Evolutionary conservation across 2,797 vertebrate genomes (phyloP), one percentile per base, ranked within the genome.

Genomic region (Scarus forsteni): DNA sequence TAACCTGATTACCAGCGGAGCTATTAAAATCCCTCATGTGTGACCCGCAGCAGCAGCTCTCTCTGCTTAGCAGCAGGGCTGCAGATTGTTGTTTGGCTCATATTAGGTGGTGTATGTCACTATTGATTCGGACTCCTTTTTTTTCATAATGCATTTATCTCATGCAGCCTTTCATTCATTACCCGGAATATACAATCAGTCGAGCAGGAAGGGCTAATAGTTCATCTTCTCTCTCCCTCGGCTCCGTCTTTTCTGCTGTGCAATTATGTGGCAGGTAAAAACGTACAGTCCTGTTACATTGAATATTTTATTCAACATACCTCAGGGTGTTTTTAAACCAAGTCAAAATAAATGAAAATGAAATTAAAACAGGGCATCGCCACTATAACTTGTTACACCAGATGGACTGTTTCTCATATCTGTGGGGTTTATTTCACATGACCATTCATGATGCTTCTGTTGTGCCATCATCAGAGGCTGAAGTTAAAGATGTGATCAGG

Each of bases 1-100:
- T 78, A 89, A 83, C 75, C 80, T 86, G 89, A 93, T 93, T 93
- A 93, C 91, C 78, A 78, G 55, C 62, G 42, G 76, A 86, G 84
- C 91, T 89, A 92, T 92, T 93, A 91, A 93, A 93, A 86, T 73
- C 89, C 78, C 83, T 92, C 85, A 82, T 91, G 90, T 89, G 90
- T 93, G 89, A 92, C 89, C 84, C 51, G 65, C 76, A 79, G 61
- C 64, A 55, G 77, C 61, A 83, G 57, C 85, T 79, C 59, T 60
- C 66, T 84, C 66, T 51, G 69, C 81, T 83, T 83, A 79, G 70
- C 82, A 61, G 80, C 58, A 10, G 43, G 60, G 45, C 72, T 56
- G 54, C 73, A 78, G 68, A 78, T 79, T 78, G 79, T 74, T 66
- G 68, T 73, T 72, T 59, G 75, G 13, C 75, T 82, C 85, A 52